Base-by-base conservation (phyloP, 2,113 vertebrate species). In the Nerophis lumbriciformis region DNA sequence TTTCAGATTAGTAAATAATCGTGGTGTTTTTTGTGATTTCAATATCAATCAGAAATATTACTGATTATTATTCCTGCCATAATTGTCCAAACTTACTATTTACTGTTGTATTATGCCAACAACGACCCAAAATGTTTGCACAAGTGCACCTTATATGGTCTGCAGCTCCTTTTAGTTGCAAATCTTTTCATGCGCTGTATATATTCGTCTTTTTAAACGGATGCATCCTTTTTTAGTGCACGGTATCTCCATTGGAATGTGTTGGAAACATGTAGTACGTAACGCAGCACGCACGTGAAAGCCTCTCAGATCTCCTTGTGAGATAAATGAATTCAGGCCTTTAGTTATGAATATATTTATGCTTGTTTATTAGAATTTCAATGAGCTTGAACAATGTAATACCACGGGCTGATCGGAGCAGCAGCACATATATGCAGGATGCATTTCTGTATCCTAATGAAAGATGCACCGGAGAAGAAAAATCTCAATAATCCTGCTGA, bases 331-430 rank as follows among this genome's bases (percentile, higher is more conserved):
- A 51, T 51, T 61, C 68, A 68, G 61, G 65, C 69, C 66, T 66
- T 72, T 61, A 72, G 59, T 77, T 73, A 69, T 68, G 55, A 79
- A 87, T 77, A 75, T 50, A 79, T 80, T 79, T 48, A 72, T 35
- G 53, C 63, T 69, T 78, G 69, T 78, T 82, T 77, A 75, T 81
- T 69, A 37, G 53, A 78, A 79, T 80, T 64, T 66, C 66, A 81
- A 83, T 73, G 45, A 80, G 71, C 19, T 16, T 48, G 62, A 67
- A 48, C 37, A 56, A 73, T 75, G 65, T 60, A 45, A 65, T 72
- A 80, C 66, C 69, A 63, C 65, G 36, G 67, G 63, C 72, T 61
- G 72, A 78, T 73, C 65, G 53, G 71, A 71, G 48, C 15, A 11
- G 38, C 61, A 53, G 19, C n/a, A 16, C 44, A 5, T 35, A 35